Evolutionary conservation across 1,140 invertebrate genomes (phyloP).

Genomic region (Alviniconcha marisindica): DNA sequence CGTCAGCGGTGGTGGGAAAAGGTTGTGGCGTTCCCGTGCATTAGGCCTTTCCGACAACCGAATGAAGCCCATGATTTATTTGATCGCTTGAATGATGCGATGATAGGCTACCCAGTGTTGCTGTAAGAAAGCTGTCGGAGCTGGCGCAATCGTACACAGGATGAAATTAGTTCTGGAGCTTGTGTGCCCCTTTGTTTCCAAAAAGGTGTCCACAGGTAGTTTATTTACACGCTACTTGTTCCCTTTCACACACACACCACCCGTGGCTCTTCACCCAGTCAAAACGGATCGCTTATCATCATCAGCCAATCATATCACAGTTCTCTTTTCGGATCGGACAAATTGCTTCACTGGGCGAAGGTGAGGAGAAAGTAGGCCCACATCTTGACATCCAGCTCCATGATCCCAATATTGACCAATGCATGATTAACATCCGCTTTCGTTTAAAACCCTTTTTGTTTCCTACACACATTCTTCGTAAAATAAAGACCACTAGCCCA

Average conservation of each 20-base stretch:
- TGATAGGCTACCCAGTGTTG: too few species aligned
- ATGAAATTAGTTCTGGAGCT: neutral
- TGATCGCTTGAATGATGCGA: too few species aligned
- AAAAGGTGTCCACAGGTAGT: neutral
- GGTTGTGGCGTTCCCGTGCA: too few species aligned
- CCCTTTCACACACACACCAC: neutral
- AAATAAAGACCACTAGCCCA: too few species aligned
- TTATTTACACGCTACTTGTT: conserved; percentile 13
- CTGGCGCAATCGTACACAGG: neutral
- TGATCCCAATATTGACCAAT: too few species aligned
- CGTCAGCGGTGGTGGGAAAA: too few species aligned
- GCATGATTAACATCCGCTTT: too few species aligned
- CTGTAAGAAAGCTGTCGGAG: neutral
- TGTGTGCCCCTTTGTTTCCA: neutral
- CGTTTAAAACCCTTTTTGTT: too few species aligned
- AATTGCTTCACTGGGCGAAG: conserved; percentile 58
- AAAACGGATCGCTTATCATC: conserved; percentile 58
- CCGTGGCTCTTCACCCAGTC: conserved; percentile 13
- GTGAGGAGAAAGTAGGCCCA: conserved; percentile 41
- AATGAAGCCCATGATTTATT: too few species aligned
- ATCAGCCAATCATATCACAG: conserved; percentile 62
- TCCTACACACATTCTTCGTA: too few species aligned
- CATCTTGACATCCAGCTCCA: too few species aligned
- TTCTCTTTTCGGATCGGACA: conserved; percentile 56
- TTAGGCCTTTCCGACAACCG: too few species aligned